phyloP scores from a whole-genome alignment of 2,113 vertebrate genomes.

The Notiomystis cincta region DNA sequence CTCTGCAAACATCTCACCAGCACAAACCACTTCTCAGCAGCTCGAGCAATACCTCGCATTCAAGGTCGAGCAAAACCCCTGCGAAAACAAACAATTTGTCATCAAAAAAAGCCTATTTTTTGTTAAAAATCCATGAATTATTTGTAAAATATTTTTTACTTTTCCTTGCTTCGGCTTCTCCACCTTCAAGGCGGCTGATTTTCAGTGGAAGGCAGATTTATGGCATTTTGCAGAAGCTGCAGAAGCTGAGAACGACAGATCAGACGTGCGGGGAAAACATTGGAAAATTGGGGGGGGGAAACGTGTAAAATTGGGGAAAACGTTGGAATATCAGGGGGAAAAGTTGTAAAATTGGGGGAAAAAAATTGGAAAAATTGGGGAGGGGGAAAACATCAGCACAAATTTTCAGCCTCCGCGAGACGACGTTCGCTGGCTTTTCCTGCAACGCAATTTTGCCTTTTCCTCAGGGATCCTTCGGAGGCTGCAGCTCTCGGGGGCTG shows the following conservation, averaged over 20 bases:
- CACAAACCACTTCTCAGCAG: slow-evolving; percentile 32
- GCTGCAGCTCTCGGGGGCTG: neutral
- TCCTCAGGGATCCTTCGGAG: neutral
- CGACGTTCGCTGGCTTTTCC: neutral
- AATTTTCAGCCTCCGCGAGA: neutral
- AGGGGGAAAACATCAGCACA: neutral
- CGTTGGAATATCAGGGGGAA: neutral
- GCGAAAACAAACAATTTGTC: slow-evolving; percentile 53
- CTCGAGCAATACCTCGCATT: neutral
- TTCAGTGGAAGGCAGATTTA: too few relatives aligned
- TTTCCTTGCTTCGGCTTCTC: too few relatives aligned
- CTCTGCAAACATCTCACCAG: neutral
- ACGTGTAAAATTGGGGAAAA: neutral
- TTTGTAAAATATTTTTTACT: too few relatives aligned
- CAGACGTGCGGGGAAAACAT: neutral
- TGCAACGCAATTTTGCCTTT: neutral
- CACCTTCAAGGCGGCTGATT: too few relatives aligned
- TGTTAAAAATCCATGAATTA: too few relatives aligned
- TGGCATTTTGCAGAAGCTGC: too few relatives aligned
- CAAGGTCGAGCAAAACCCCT: slow-evolving; percentile 16
- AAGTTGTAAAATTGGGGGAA: neutral
- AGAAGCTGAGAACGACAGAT: slow-evolving; percentile 15
- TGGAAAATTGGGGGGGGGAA: neutral
- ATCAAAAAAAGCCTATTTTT: too few relatives aligned
- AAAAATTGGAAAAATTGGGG: neutral